Evolutionary conservation across 35 echinoderm and acorn worm genomes (phyloP).

Genomic region (Anneissia japonica): DNA sequence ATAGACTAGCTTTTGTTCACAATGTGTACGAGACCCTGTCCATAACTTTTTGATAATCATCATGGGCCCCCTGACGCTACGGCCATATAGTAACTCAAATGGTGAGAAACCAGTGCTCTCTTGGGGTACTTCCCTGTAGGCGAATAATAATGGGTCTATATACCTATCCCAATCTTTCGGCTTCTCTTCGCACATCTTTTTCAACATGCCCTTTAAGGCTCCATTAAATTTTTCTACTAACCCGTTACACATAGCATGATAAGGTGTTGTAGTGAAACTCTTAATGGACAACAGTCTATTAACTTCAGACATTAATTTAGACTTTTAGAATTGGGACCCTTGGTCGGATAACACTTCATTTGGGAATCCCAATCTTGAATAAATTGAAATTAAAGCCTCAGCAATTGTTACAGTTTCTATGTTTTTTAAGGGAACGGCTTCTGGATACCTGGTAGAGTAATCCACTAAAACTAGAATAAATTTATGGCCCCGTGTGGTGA

Average conservation of each 20-base stretch:
- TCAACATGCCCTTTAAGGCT: slow-evolving; percentile 47
- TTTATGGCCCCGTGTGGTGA: slow-evolving; percentile 15
- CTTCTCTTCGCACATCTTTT: slow-evolving; percentile 27
- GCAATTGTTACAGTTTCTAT: slow-evolving; percentile 42
- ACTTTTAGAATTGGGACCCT: slow-evolving; percentile 52
- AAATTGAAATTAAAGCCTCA: slow-evolving; percentile 38
- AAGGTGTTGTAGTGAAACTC: slow-evolving; percentile 55
- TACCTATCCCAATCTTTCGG: slow-evolving; percentile 54
- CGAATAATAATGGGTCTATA: slow-evolving; percentile 39
- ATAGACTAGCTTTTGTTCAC: slow-evolving; percentile 31
- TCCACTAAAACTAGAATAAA: slow-evolving; percentile 48
- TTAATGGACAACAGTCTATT: slow-evolving; percentile 50
- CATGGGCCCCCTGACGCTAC: slow-evolving; percentile 47
- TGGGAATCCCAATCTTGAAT: slow-evolving; percentile 29
- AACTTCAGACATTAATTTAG: slow-evolving; percentile 51
- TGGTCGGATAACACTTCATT: slow-evolving; percentile 36
- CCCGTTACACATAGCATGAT: slow-evolving; percentile 60
- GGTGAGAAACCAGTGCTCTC: slow-evolving; percentile 39
- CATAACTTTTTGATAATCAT: slow-evolving; percentile 56
- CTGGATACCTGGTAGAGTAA: slow-evolving; percentile 53
- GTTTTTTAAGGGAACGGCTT: slow-evolving; percentile 29
- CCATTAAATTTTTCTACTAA: slow-evolving; percentile 65
- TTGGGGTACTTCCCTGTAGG: slow-evolving; percentile 41
- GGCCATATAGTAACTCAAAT: slow-evolving; percentile 54
- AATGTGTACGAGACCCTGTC: slow-evolving; percentile 9